Conservation (phyloP, 2,888 invertebrate genomes). For the Mythimna albipuncta region DNA sequence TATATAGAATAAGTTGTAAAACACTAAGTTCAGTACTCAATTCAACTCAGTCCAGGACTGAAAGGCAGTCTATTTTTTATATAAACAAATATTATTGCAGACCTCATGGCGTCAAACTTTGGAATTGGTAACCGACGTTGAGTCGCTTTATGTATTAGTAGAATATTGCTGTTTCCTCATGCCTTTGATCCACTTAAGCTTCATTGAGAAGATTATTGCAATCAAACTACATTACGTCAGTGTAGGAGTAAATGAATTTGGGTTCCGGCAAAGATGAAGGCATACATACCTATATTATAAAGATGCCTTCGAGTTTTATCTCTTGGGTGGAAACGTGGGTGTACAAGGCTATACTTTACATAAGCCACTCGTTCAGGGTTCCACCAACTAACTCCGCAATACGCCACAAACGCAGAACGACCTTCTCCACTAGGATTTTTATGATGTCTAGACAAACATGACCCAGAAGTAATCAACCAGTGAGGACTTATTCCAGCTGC, state of each 20-base stretch:
- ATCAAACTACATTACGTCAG: no score
- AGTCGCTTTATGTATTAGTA: conserved; percentile 1
- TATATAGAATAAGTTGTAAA: no score
- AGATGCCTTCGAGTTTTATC: conserved; percentile 73
- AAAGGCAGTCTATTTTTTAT: conserved; percentile 1
- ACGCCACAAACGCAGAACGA: conserved; percentile 81
- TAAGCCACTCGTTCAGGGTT: conserved; percentile 79
- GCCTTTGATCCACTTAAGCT: background rate
- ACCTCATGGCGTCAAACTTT: background rate
- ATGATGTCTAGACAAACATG: conserved; percentile 80
- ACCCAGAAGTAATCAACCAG: conserved; percentile 82
- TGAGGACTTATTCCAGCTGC: conserved; percentile 82
- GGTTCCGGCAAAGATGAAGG: background rate
- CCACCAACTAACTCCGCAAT: conserved; percentile 82
- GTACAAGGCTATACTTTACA: conserved; percentile 80
- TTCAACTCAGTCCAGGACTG: background rate
- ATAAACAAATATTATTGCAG: conserved; percentile 4
- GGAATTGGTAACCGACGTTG: background rate
- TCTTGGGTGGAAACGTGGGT: conserved; percentile 76
- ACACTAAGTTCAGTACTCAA: no score
- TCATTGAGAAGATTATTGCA: no score
- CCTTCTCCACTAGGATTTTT: conserved; percentile 68
- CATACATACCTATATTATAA: conserved; percentile 79
- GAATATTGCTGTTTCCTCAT: background rate
- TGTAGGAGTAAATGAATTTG: background rate